Evolutionary conservation across 2,113 vertebrate species (phyloP), one percentile per base, ranked within the genome.

Genomic region (Gadus chalcogrammus): DNA sequence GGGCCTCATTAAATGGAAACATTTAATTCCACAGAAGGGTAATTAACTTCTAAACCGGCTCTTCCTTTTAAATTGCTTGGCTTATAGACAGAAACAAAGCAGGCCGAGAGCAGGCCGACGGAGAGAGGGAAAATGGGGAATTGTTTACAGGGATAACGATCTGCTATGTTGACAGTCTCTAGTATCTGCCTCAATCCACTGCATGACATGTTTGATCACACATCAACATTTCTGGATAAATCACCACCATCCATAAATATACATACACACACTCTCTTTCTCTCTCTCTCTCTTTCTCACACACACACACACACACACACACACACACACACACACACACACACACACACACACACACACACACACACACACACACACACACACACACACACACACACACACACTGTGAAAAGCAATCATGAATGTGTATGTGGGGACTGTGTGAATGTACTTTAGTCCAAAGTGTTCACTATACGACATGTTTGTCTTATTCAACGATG

Each of bases 1-100:
- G 79, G 67, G 71, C 75, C 76, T 81, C 66, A 70, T 75, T 84
- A 82, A 88, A 85, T 77, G 69, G 72, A 82, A 80, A 80, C 31
- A 71, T 84, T 85, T 82, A 80, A 84, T 84, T 73, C 31, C 64
- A 64, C 70, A 77, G 71, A 74, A 67, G 64, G 72, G 71, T 71
- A 81, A 84, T 89, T 79, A 82, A 69, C 76, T 77, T 75, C 74
- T 72, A 75, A 82, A 81, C 61, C 69, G 69, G 42, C 8, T 48
- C 13, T 48, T 73, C 64, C 55, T 58, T 75, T 80, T 77, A 74
- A 68, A 9, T 48, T 48, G 42, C 42, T 48, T 48, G 42, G 42
- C 42, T 48, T 48, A 48, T 3, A 48, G 42, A 48, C 42, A 48
- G 42, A 79, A 80, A 67, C 66, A 56, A 65, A 73, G 58, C 20